A percentile compares a stretch with the other conserved stretches of the same genome.
These are phyloP conservation scores for Delichon dasypus DNA, from an alignment of 2,797 vertebrate species.

Conservation along the genomic window DNA sequence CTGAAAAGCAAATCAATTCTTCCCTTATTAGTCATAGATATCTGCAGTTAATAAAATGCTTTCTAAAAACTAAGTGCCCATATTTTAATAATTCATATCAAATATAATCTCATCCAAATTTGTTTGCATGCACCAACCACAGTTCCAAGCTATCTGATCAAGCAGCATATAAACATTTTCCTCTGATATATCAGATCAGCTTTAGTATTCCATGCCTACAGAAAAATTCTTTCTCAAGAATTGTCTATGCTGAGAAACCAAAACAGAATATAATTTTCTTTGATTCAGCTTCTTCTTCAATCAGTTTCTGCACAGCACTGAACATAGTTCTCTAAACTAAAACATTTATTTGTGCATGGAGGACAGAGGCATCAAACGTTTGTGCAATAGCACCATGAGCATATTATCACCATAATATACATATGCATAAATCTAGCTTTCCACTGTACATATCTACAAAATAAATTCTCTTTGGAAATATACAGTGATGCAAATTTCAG, in stretches of 20 bases:
- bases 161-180: not conserved
- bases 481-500: not conserved
- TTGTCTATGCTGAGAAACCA: not conserved
- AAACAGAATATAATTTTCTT: not conserved
- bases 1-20: not conserved
- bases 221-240: not conserved
- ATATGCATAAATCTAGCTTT: not conserved
- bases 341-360: not conserved
- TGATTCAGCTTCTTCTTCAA: not conserved
- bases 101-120: not conserved
- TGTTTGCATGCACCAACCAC: not conserved
- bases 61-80: not conserved
- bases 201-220: not conserved
- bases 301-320: not conserved
- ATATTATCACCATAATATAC: not conserved
- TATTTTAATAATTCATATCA: not conserved
- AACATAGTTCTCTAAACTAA: not conserved
- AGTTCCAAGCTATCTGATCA: not conserved
- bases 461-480: not conserved
- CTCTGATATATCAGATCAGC: not conserved
- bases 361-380: not conserved
- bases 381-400: not conserved
- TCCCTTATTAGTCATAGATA: not conserved
- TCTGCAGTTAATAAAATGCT: not conserved
- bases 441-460: not conserved